Evolutionary conservation across 2,888 invertebrate genomes (phyloP), one percentile per base, ranked within the genome.

Genomic region (Thymelicus lineola): DNA sequence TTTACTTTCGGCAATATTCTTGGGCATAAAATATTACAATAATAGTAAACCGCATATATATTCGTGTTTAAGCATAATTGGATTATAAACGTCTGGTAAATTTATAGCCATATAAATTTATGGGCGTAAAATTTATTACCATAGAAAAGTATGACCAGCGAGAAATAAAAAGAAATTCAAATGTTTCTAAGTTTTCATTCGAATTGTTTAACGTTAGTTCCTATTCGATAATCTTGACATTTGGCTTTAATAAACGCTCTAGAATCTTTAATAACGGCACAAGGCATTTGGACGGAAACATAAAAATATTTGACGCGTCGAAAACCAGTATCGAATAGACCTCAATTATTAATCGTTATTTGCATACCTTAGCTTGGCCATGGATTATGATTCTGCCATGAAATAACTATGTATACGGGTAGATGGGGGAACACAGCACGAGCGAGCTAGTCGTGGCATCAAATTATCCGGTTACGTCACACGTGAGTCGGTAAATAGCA

Each of bases 251-350:
- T 20, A 2, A 36, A 36, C 15, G n/a, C 4, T 36, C n/a, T 1
- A n/a, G 1, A 2, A 55, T 12, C 6, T 57, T n/a, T n/a, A 9
- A 35, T 35, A 10, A 58, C 58, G 15, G 38, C 36, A 17, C 55
- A 12, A 53, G 46, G 20, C 53, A 10, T 36, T 53, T 53, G 4
- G 50, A 61, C 53, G 67, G 60, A 67, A 35, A 67, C 12, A 45
- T 61, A n/a, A 61, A 67, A 57, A 59, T 60, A 61, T 42, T 58
- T 61, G 28, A 28, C 15, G 45, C n/a, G 58, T 10, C 58, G 17
- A 50, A 28, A 67, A 67, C 67, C 67, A 67, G 66, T 66, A 60
- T 66, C 20, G 46, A 59, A 48, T 15, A 14, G 60, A 12, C 55
- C 28, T 53, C 17, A 66, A 28, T 63, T 6, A 36, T 46, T 20